Base-by-base conservation (phyloP, 2,113 vertebrate species). In the Salvelinus alpinus region DNA sequence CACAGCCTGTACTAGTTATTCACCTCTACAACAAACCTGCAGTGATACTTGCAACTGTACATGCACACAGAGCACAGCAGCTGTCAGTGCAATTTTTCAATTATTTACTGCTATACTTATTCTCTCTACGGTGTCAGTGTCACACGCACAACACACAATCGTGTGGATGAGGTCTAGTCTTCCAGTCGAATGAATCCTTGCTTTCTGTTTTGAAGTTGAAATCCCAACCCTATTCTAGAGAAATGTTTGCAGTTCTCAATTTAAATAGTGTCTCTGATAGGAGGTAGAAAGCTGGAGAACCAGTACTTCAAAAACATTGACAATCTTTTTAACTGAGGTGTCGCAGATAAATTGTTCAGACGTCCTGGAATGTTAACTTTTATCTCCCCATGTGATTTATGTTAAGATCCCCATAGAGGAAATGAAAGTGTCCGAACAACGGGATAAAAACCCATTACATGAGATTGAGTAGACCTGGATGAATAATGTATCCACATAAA, bases 41-140 rank as follows among this genome's bases (percentile, higher is more conserved):
- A 3, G 54, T 5, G 18, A 57, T 57, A 57, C 18, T 44, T 44
- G 9, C 2, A 57, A 20, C 54, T 11, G 38, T 44, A 44, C 9
- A 44, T 44, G 38, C 38, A 44, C 38, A 44, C 38, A 44, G 9
- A 44, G 9, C 3, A 20, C 54, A 72, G 7, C 13, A 34, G 27
- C 4, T 0, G 31, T 14, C 18, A 47, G 9, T 31, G 64, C 20
- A 22, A 69, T 29, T 47, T 1, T 69, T 29, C 65, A 65, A n/a
- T 44, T 1, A 25, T 22, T 54, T 9, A 1, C 66, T 85, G 84
- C 74, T 59, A 14, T 88, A 69, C 78, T 31, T 67, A 16, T 76
- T 77, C 66, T 73, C 34, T 78, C 89, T 87, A 87, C 1, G 18
- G 78, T 83, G 89, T 87, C 89, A 71, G 86, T 89, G 78, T 85